Percentiles rank a stretch among this genome's conserved stretches.
phyloP scores from a whole-genome alignment of 2,113 vertebrate species.

The Herpailurus yagouaroundi region DNA sequence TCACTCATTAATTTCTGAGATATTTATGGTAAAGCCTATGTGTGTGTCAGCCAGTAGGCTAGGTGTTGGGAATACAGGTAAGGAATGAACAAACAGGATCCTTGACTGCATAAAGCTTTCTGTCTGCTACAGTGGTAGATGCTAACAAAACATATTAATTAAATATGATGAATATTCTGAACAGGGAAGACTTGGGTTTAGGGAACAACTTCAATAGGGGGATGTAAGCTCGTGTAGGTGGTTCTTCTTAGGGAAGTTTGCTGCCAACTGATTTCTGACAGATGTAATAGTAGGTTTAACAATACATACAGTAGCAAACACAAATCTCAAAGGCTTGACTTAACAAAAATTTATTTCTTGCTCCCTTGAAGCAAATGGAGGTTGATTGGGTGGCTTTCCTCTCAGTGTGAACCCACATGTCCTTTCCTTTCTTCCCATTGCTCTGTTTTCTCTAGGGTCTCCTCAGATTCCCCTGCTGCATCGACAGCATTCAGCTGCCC shows the following conservation, averaged over 20 bases:
- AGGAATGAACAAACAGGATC: neutral
- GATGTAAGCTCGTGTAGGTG: neutral
- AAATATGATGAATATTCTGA: neutral
- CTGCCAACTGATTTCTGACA: neutral
- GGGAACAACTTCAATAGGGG: neutral
- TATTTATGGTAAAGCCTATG: neutral
- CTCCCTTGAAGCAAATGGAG: neutral
- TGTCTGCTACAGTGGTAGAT: neutral
- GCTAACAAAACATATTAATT: neutral
- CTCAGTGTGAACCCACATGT: neutral
- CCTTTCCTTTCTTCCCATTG: neutral
- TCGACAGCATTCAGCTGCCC: neutral
- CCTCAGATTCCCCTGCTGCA: neutral
- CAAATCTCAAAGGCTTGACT: neutral
- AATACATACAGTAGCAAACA: neutral
- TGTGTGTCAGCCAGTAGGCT: neutral
- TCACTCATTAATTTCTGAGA: neutral
- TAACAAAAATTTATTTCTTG: neutral
- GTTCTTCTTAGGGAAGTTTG: neutral
- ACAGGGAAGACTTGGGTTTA: neutral
- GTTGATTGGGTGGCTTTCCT: neutral
- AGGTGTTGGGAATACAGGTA: neutral
- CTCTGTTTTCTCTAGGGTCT: neutral
- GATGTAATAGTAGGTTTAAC: neutral
- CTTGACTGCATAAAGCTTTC: neutral